Base-by-base conservation (phyloP, 2,888 invertebrate species). In the Chesias legatella region DNA sequence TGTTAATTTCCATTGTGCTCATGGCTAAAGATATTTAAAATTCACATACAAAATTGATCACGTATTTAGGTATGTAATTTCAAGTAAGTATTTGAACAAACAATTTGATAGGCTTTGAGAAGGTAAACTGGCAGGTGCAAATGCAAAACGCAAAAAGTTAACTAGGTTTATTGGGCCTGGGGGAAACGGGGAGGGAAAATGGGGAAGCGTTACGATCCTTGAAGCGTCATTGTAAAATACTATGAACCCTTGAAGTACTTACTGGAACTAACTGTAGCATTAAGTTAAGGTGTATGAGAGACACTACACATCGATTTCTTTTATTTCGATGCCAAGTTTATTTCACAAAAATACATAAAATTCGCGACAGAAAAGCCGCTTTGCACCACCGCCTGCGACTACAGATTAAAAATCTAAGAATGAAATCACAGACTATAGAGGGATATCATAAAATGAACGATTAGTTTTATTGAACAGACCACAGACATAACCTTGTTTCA, bases 1-100 rank as follows among this genome's bases (percentile, higher is more conserved):
- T 82, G 62, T 73, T 84, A 65, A 83, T 73, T 45, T 84, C 82
- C 52, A 73, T 63, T 39, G 75, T 64, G 70, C 76, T 81, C 77
- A 79, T 78, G 52, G 47, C 67, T 72, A 55, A 26, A 32, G 29
- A 33, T 25, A 21, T 33, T 17, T 3, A 3, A 2, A 17, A 5
- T 17, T 17, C 13, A 3, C 13, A 17, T 17, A 2, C 5, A 17
- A 17, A 24, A 25, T 11, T 21, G 7, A 20, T 3, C 6, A 30
- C 7, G 21, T 10, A 30, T 9, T 9, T 17, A 5, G 3, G 3
- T 17, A 17, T 5, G 13, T 17, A 17, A 2, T 17, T 5, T 5
- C 13, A 17, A 17, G 13, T 17, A 17, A 3, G 2, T 3, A 17
- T 3, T 17, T 17, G 13, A 17, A 17, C 13, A 17, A 17, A 17